These are phyloP conservation scores for Lota lota DNA, from an alignment of 2,113 vertebrate genomes.

Conservation along the genomic window DNA sequence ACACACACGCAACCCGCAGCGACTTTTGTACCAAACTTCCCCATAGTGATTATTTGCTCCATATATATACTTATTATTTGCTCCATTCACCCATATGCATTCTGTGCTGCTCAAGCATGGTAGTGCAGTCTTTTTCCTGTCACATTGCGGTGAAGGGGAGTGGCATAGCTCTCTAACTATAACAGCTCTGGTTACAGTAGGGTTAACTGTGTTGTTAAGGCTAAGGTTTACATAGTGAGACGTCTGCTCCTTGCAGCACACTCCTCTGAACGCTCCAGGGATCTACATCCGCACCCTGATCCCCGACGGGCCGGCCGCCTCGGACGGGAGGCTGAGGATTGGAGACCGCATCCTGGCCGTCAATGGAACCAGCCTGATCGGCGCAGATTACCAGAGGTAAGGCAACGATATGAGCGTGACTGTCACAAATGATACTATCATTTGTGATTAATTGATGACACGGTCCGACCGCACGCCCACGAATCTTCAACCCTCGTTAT, in stretches of 20 bases:
- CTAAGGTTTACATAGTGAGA: not conserved
- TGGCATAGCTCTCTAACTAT: too few relatives aligned
- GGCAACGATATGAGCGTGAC: not conserved
- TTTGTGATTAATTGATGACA: not conserved
- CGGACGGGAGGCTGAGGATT: slow-evolving; percentile 82
- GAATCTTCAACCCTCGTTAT: slow-evolving; percentile 24
- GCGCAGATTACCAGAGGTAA: slow-evolving; percentile 92
- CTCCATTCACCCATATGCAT: too few relatives aligned
- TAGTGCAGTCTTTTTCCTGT: too few relatives aligned
- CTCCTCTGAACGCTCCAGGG: slow-evolving; percentile 83
- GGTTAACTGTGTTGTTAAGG: too few relatives aligned
- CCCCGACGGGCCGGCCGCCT: slow-evolving; percentile 84
- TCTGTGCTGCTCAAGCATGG: too few relatives aligned
- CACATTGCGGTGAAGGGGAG: too few relatives aligned
- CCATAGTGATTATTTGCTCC: not conserved
- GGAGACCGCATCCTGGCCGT: slow-evolving; percentile 94
- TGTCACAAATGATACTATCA: not conserved
- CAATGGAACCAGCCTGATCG: slow-evolving; percentile 87
- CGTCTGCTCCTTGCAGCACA: slow-evolving; percentile 78
- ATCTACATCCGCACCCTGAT: slow-evolving; percentile 95
- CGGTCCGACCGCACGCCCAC: slow-evolving; percentile 7
- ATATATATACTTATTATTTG: too few relatives aligned
- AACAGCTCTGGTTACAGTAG: too few relatives aligned
- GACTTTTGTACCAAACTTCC: too few relatives aligned
- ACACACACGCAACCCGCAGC: not conserved